These are phyloP conservation scores for Nymphalis polychloros DNA, from an alignment of 2,888 invertebrate species.

Conservation along the genomic window DNA sequence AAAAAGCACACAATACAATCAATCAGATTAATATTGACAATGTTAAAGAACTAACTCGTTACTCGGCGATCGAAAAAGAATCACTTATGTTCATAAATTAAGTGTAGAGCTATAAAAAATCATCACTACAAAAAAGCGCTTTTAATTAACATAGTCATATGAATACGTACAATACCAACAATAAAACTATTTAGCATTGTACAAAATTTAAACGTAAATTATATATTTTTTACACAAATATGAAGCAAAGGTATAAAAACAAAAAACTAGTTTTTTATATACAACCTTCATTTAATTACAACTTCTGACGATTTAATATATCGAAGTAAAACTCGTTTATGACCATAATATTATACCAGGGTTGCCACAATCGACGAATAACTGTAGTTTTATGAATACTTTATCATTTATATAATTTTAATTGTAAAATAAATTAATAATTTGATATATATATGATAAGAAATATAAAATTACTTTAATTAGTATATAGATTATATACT, in stretches of 20 bases:
- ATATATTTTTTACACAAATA: not conserved
- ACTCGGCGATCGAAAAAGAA: too few species aligned
- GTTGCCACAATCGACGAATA: not conserved
- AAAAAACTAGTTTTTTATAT: conserved; percentile 2
- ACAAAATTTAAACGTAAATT: not conserved
- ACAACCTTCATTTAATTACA: conserved; percentile 13
- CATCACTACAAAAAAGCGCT: too few species aligned
- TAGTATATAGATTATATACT: not conserved
- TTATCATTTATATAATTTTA: too few species aligned
- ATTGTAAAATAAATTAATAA: too few species aligned
- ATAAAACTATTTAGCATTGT: not conserved
- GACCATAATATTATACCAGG: not conserved
- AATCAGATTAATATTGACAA: too few species aligned
- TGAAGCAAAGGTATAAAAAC: not conserved
- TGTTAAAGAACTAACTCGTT: too few species aligned
- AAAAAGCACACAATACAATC: too few species aligned
- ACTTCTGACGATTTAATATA: not conserved
- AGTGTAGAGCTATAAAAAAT: too few species aligned
- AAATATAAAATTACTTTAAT: too few species aligned
- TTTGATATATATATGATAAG: too few species aligned
- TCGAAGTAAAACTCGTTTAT: conserved; percentile 1
- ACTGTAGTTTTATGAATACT: too few species aligned
- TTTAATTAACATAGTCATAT: not conserved
- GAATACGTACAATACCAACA: not conserved
- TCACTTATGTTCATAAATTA: too few species aligned